Conservation (phyloP, 2,888 invertebrate genomes). For the Nymphalis urticae region DNA sequence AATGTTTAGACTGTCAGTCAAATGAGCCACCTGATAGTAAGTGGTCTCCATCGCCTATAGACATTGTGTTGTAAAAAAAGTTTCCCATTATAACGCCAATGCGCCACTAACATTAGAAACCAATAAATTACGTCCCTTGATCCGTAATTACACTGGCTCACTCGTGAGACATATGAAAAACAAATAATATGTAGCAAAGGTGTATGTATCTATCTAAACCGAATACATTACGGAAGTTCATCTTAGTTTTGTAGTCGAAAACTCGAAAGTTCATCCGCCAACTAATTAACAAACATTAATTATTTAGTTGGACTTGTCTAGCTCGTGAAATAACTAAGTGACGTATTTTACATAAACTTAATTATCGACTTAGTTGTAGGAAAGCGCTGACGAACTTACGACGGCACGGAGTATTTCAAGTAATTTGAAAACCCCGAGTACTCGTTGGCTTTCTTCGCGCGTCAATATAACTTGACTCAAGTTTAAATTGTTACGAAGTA, state of each 20-base stretch:
- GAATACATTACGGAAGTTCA: neutral
- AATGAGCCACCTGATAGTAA: too few relatives aligned
- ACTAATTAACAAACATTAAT: neutral
- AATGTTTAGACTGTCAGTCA: too few relatives aligned
- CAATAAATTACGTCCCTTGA: too few relatives aligned
- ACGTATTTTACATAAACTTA: neutral
- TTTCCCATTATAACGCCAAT: too few relatives aligned
- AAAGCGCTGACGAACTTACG: conserved; percentile 1
- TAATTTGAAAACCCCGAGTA: neutral
- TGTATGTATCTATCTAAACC: too few relatives aligned
- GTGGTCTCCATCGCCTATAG: too few relatives aligned
- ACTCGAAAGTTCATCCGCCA: neutral
- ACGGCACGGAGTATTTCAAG: neutral
- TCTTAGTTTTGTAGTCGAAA: neutral
- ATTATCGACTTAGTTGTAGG: neutral
- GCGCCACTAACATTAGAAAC: too few relatives aligned
- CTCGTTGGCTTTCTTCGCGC: neutral
- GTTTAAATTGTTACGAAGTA: neutral
- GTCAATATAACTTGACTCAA: neutral
- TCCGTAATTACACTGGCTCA: too few relatives aligned
- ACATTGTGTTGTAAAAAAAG: too few relatives aligned
- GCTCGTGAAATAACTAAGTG: neutral
- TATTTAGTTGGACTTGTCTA: neutral
- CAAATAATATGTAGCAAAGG: too few relatives aligned
- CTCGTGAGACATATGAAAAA: too few relatives aligned